phyloP scores from a whole-genome alignment of 2,888 invertebrate genomes.

The Actias luna region DNA sequence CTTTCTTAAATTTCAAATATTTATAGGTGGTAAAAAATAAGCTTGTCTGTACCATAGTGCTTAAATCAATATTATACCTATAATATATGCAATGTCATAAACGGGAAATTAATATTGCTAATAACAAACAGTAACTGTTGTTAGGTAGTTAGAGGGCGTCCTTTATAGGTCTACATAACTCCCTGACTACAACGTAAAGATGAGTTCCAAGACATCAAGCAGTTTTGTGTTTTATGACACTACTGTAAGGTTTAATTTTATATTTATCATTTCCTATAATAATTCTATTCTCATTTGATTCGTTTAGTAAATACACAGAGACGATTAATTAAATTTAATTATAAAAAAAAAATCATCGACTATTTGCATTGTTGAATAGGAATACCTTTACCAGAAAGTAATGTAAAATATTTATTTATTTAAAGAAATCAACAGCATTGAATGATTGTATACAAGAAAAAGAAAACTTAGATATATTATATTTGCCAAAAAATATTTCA shows the following conservation, averaged over 20 bases:
- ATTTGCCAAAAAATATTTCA: too few relatives aligned
- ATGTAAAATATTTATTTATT: too few relatives aligned
- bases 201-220: neutral
- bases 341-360: neutral
- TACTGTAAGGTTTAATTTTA: neutral
- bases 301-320: neutral
- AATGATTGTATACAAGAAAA: too few relatives aligned
- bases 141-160: neutral
- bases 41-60: too few relatives aligned
- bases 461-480: too few relatives aligned
- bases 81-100: too few relatives aligned
- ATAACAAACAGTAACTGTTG: too few relatives aligned
- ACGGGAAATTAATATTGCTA: too few relatives aligned
- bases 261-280: neutral
- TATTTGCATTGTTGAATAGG: neutral
- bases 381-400: neutral
- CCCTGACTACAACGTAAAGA: neutral
- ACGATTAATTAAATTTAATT: neutral
- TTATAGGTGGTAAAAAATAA: too few relatives aligned
- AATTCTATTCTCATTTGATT: neutral
- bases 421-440: too few relatives aligned
- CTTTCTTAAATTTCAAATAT: too few relatives aligned
- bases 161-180: neutral
- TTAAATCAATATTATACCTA: too few relatives aligned
- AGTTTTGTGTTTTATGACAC: neutral